Evolutionary conservation across 2,888 invertebrate genomes (phyloP), one percentile per base, ranked within the genome.

Genomic region (Dastarcus helophoroides): DNA sequence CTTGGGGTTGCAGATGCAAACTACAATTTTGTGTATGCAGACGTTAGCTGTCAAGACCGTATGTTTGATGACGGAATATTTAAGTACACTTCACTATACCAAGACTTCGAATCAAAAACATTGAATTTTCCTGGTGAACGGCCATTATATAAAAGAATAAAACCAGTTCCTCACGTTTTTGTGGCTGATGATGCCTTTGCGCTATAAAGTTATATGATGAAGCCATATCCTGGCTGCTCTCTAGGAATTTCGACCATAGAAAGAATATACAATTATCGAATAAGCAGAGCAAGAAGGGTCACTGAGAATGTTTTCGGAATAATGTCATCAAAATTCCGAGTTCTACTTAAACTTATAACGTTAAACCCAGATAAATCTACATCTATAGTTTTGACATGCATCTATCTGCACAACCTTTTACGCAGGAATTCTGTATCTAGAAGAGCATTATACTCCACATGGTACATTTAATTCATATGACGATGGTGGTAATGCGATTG

Each of bases 351-450:
- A 36, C 41, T 40, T 11, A 33, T 48, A 29, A 29, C 46, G 16
- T 31, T 48, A 22, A 35, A 39, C 26, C 45, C 48, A 29, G 38
- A 39, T 19, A 44, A 32, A 32, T 41, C 43, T 19, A 23, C 32
- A 26, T 26, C 32, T 22, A 33, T 50, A 27, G 43, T 49, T 8
- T 19, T 46, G 29, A 35, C 43, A 14, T 33, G 31, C 28, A 25
- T 38, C 7, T 33, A 41, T 33, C 37, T 48, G 19, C 45, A 47
- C 31, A 48, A 48, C 33, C 46, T 40, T 31, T 33, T 50, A 32
- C 23, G 43, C 24, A 37, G 37, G 32, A 43, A 39, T 35, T 26
- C 25, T 25, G 14, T 25, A 15, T 43, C 44, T 21, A 30, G 35
- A 28, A 12, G 25, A n/a, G 10, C 12, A 33, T 10, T 43, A 43